Evolutionary conservation across 2,888 invertebrate genomes (phyloP), one percentile per base, ranked within the genome.

Genomic region (Parnassius orleans): DNA sequence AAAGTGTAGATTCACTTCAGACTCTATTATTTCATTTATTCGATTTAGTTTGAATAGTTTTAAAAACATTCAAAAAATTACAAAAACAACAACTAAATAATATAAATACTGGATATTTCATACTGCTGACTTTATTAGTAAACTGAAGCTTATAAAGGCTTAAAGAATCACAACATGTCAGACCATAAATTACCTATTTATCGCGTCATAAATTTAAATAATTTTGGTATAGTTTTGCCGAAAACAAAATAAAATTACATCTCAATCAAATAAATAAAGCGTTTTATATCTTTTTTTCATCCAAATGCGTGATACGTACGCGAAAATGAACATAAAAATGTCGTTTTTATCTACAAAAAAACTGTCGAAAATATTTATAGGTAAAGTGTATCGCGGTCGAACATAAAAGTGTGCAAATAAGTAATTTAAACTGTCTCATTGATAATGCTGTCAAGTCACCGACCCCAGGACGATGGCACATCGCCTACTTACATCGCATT

Each of bases 401-500:
- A 50, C 47, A 33, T 44, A 44, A 51, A 58, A 44, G 48, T 48
- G 57, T 48, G 61, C 51, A 48, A 58, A 62, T 54, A 57, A 24
- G 61, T 55, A 61, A 57, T 61, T 56, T 53, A 54, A 57, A 59
- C 42, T 52, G 43, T 48, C 57, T 51, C 53, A 51, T 54, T 60
- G 64, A 69, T 71, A 66, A 66, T 69, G 57, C 63, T 66, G 65
- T 67, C 69, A 77, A 76, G 83, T 81, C 79, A 77, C 69, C 71
- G 82, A 81, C 83, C 81, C 69, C 75, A 72, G 78, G 76, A 74
- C 79, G 73, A 72, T 76, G 79, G 68, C 79, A 72, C 70, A 73
- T 80, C 79, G 73, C 84, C 84, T 74, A 84, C 75, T 83, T 85
- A 82, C 86, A 87, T 87, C 60, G 64, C 71, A 83, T 82, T 81